Conservation (phyloP, 2,888 invertebrate genomes). For the Drosophila kambysellisi region DNA sequence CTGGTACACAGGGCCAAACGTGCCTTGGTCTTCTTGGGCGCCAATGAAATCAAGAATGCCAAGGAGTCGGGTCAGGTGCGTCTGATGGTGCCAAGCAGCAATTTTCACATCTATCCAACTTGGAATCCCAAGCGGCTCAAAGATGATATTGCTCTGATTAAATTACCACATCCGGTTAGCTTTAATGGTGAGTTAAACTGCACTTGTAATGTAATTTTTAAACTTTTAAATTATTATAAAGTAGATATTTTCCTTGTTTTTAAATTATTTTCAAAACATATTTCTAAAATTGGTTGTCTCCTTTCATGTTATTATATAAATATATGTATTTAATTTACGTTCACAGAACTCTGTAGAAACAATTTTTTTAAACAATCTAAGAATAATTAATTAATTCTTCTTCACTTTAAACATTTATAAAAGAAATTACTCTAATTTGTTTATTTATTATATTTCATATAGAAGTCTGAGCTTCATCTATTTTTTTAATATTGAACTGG, state of each 20-base stretch:
- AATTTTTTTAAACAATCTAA: neutral
- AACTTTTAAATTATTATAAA: no score
- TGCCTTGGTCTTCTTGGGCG: slow-evolving; percentile 83
- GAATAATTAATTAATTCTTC: neutral
- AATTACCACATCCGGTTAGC: slow-evolving; percentile 78
- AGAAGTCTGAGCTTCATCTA: neutral
- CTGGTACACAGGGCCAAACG: slow-evolving; percentile 75
- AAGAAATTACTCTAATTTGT: neutral
- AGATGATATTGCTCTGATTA: slow-evolving; percentile 83
- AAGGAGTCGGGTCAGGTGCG: slow-evolving; percentile 84
- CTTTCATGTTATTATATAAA: neutral
- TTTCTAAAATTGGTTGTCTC: neutral
- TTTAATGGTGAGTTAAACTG: slow-evolving; percentile 76
- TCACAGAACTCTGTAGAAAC: neutral
- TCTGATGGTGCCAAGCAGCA: slow-evolving; percentile 79
- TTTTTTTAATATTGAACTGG: neutral
- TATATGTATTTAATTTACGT: no score
- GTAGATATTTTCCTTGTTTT: no score
- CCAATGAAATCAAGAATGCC: slow-evolving; percentile 84
- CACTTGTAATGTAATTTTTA: neutral
- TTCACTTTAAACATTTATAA: neutral
- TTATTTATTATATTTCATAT: neutral
- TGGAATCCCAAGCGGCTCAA: slow-evolving; percentile 83
- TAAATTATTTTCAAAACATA: neutral
- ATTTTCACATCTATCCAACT: slow-evolving; percentile 83